These are phyloP conservation scores for Pollimyrus isidori DNA, from an alignment of 2,113 vertebrate species.

Conservation along the genomic window DNA sequence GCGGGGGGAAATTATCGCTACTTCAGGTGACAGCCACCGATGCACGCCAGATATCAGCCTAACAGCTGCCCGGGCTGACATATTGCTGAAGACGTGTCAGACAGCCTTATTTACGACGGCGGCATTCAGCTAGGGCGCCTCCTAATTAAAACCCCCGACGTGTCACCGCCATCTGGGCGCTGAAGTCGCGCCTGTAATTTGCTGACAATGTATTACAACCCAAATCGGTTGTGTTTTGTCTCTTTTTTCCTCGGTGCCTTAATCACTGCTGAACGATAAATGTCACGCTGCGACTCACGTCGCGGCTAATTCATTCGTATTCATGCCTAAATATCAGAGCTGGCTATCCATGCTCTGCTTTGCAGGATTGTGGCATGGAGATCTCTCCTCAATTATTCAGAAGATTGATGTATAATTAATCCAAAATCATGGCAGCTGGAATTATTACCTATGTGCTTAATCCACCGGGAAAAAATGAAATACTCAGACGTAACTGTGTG, in stretches of 20 bases:
- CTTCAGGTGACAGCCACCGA: constrained; percentile 36
- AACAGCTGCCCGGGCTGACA: constrained; percentile 35
- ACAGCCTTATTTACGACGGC: constrained; percentile 46
- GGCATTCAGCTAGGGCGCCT: constrained; percentile 44
- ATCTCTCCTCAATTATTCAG: constrained; percentile 1
- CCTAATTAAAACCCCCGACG: constrained; percentile 53
- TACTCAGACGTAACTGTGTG: not conserved
- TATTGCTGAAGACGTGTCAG: constrained; percentile 36
- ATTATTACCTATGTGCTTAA: not conserved
- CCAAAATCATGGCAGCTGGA: not conserved
- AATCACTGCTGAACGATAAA: not conserved
- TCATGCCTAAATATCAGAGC: not conserved
- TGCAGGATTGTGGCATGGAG: not conserved
- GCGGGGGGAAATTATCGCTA: constrained; percentile 42
- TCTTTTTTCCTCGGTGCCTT: not conserved
- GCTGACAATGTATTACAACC: not conserved
- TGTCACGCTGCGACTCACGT: not conserved
- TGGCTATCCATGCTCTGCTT: not conserved
- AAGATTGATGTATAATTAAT: constrained; percentile 4
- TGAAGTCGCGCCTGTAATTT: constrained; percentile 36
- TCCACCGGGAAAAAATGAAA: not conserved
- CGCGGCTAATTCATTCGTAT: not conserved
- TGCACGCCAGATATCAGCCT: constrained; percentile 25
- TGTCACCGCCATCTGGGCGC: constrained; percentile 39
- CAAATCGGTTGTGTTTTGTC: not conserved